These are phyloP conservation scores for Tenodera sinensis DNA, from an alignment of 2,888 invertebrate species.

Conservation along the genomic window DNA sequence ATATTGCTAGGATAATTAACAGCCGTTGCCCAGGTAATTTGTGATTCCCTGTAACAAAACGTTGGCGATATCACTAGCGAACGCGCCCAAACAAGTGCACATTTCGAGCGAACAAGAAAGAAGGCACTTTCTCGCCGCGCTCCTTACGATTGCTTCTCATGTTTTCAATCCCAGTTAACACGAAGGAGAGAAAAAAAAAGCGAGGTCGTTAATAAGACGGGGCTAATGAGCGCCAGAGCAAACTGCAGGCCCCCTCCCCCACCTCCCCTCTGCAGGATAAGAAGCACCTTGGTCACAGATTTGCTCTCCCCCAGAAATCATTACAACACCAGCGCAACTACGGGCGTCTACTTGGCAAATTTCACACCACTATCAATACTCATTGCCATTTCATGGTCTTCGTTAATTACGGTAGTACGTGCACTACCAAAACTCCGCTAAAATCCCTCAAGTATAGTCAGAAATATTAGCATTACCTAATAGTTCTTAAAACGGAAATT, in stretches of 20 bases:
- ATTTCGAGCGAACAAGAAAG: neutral
- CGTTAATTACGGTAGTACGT: too few species aligned
- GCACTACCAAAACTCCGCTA: too few species aligned
- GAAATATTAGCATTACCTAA: too few species aligned
- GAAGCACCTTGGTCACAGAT: neutral
- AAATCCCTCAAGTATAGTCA: too few species aligned
- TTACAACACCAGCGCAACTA: neutral
- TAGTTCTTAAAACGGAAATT: too few species aligned
- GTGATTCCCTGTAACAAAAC: too few species aligned
- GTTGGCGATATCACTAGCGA: neutral
- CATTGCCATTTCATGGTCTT: too few species aligned
- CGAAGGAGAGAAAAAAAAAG: neutral
- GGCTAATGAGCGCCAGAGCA: neutral
- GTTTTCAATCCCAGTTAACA: neutral
- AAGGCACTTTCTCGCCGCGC: neutral
- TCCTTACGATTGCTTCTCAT: neutral
- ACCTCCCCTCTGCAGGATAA: neutral
- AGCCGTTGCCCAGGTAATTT: too few species aligned
- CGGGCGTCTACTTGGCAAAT: too few species aligned
- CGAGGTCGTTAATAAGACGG: neutral
- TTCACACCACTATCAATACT: too few species aligned
- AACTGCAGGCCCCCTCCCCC: neutral
- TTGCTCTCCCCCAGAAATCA: neutral
- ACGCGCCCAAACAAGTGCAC: neutral
- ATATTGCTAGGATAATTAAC: too few species aligned